These are phyloP conservation scores for Hydrozoanthus tunicans DNA, from an alignment of 64 coral and sea anemone genomes.

Conservation along the genomic window DNA sequence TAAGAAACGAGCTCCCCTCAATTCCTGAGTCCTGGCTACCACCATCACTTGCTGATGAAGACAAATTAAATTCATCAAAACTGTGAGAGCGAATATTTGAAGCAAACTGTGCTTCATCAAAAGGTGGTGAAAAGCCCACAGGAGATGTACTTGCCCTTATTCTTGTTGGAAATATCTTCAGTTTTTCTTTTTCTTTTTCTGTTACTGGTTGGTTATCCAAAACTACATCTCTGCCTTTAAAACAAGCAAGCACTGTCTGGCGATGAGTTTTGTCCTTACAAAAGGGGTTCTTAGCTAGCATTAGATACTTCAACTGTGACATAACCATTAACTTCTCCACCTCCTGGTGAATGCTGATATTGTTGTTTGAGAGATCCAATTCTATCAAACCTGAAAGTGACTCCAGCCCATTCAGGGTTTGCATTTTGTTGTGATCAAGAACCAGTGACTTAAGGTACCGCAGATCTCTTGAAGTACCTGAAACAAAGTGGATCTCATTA, in stretches of 20 bases:
- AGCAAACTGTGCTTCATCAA: neutral
- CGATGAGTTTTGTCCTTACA: constrained; percentile 67
- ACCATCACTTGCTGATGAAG: constrained; percentile 20
- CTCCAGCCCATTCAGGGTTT: constrained; percentile 74
- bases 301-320: constrained; percentile 78
- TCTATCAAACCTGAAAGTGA: constrained; percentile 86
- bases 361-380: constrained; percentile 66
- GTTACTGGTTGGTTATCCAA: constrained; percentile 75
- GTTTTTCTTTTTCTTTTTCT: constrained; percentile 59
- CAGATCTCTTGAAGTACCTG: constrained; percentile 72
- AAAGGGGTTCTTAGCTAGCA: constrained; percentile 66
- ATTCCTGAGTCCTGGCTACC: constrained; percentile 50
- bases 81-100: constrained; percentile 24
- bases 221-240: constrained; percentile 80
- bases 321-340: constrained; percentile 63
- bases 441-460: constrained; percentile 77
- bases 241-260: constrained; percentile 50
- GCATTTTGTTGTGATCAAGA: constrained; percentile 76
- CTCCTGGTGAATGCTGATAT: constrained; percentile 55
- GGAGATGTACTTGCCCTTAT: constrained; percentile 60
- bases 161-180: constrained; percentile 42
- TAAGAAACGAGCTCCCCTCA: constrained; percentile 24
- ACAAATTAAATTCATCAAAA: constrained; percentile 43
- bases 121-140: neutral
- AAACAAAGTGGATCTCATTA: constrained; percentile 86